Base-by-base conservation (phyloP, 2,888 invertebrate genomes). In the Hemicrepidius hirtus region DNA sequence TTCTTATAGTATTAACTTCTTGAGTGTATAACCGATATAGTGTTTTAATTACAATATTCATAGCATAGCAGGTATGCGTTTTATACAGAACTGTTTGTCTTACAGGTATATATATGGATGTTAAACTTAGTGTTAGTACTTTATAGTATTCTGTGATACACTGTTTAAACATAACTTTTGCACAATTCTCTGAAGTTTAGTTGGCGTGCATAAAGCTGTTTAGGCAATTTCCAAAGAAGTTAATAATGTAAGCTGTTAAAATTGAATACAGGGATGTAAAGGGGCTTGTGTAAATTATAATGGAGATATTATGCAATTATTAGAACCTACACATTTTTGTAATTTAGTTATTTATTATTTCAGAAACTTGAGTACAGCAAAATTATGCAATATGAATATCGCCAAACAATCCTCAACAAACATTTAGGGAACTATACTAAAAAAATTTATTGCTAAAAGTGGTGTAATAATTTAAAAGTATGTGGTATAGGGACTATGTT, bases 111-210 rank as follows among this genome's bases (percentile, higher is more conserved):
- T 59, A 35, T 53, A 55, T 66, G 21, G 35, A 68, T 53, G 60
- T 68, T 55, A 41, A 67, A 46, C 53, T 69, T 60, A 57, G 60
- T 50, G 50, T 20, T 46, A 68, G 55, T 63, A 69, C 63, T 69
- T 70, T 64, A 40, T 65, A 71, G 65, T 69, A 69, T 71, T 71
- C 71, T 71, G 71, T 71, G 71, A 71, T 71, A 71, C 65, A 71
- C 65, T 69, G 44, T 66, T 71, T 55, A 65, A 66, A 65, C 28
- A 62, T 63, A 49, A 68, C 32, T 44, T 63, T 64, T 59, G 64
- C 71, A 70, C 55, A 55, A 28, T 53, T 53, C 63, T 62, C 41
- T 63, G 13, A 63, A 35, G 12, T 63, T 50, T 68, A 28, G 44
- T 67, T 67, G 46, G 53, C 53, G 37, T 68, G 35, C 50, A 68